Evolutionary conservation across 1,140 invertebrate species (phyloP), one percentile per base, ranked within the genome.

Genomic region (Philotrypesis tridentata): DNA sequence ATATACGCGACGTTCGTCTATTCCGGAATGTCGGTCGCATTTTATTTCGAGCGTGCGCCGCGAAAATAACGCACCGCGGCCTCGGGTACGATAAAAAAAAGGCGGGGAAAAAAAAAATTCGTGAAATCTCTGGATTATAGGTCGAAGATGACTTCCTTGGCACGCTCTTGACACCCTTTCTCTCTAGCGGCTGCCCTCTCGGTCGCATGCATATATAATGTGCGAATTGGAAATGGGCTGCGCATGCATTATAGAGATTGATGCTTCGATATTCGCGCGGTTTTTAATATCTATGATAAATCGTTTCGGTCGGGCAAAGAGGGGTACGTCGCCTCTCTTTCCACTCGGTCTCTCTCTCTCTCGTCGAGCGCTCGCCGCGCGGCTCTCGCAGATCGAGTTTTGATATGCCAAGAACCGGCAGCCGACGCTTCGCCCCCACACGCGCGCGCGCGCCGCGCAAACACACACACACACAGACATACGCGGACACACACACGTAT

Each of bases 331-430:
- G 33, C 6, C 40, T 43, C 48, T 55, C 48, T 55, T 14, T 55
- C 48, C 21, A 21, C 48, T 55, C 48, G 31, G 25, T 68, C 48
- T n/a, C 3, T 12, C 4, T 60, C 12, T 67, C 27, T 43, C 43
- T 7, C 7, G 68, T 77, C 33, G 31, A n/a, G 71, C 61, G n/a
- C n/a, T n/a, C n/a, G n/a, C n/a, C n/a, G n/a, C n/a, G 70, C 73
- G 68, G n/a, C 72, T 81, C 77, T 80, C 83, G 86, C 84, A 88
- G 86, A 88, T 80, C 63, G 72, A 75, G 63, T 80, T 74, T 75
- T 67, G 79, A 80, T 80, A 72, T 43, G 68, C 31, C 31, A 23
- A 21, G 29, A 27, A 25, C 61, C 23, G 25, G 61, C 61, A 65
- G 61, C 23, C 27, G 11, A 9, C 61, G 61, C 14, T 25, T 25